phyloP scores from a whole-genome alignment of 2,888 invertebrate genomes.

The Rhodophaea formosa region DNA sequence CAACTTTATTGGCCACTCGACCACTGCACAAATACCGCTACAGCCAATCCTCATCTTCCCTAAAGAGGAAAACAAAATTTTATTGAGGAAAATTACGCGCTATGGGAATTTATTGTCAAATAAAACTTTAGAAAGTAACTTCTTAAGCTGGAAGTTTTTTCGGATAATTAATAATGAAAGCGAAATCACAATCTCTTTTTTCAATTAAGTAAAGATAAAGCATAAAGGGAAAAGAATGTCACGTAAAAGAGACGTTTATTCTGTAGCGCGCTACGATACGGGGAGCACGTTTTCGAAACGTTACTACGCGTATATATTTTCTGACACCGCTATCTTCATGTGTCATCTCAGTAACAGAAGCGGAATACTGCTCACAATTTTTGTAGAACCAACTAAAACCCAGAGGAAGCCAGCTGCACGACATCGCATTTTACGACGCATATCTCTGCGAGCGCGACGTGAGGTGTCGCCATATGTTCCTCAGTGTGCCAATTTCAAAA shows the following conservation, averaged over 20 bases:
- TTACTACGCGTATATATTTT: background rate
- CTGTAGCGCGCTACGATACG: background rate
- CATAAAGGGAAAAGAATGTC: background rate
- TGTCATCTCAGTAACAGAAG: constrained; percentile 1
- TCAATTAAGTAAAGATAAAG: too few relatives aligned
- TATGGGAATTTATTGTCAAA: background rate
- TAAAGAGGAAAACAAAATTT: constrained; percentile 12
- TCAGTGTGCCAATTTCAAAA: background rate
- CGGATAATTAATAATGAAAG: background rate
- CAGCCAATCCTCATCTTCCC: background rate
- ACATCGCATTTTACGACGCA: constrained; percentile 17
- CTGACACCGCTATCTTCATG: background rate
- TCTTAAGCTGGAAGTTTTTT: background rate
- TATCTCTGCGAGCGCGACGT: background rate
- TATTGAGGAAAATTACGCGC: constrained; percentile 11
- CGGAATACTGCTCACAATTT: background rate
- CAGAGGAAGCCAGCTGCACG: background rate
- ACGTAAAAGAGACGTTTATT: background rate
- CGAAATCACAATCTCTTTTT: background rate
- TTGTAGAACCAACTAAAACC: background rate
- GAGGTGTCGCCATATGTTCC: background rate
- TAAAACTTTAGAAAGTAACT: background rate
- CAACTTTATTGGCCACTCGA: constrained; percentile 3
- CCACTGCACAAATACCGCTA: constrained; percentile 1
- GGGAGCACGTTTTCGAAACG: background rate